Base-by-base conservation (phyloP, 2,888 invertebrate genomes). In the Limnephilus rhombicus region DNA sequence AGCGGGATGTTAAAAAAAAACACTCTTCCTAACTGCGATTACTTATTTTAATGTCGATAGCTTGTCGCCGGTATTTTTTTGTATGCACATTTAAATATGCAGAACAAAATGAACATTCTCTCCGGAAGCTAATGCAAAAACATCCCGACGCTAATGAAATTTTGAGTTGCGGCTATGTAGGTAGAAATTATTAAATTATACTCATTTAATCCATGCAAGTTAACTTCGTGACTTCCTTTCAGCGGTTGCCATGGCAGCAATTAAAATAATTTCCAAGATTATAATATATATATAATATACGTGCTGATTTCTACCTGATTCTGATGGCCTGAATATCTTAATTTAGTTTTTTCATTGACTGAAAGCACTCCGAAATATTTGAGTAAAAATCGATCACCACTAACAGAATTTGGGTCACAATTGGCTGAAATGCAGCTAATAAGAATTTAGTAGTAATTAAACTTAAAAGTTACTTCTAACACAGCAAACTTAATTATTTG, bases 171-270 rank as follows among this genome's bases (percentile, higher is more conserved):
- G 86, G 49, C 31, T 49, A 87, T 45, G 45, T 87, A 87, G 7
- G 37, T 68, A 7, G 68, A 68, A 68, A 68, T 68, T 68, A n/a
- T 68, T 45, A 87, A 87, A 87, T 45, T 37, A 83, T 37, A 34
- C 41, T 34, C 37, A 83, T 34, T 83, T 83, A 83, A 83, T 37
- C 83, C 41, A 83, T 83, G 83, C 83, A 83, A 83, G 83, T 83
- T 37, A 83, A 83, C 41, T 83, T 83, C 83, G 83, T 83, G 83
- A 83, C 83, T 83, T 83, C 83, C 83, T 87, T 45, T 87, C 86
- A 49, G 49, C 29, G 68, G 68, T n/a, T 68, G 68, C 68, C 9
- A n/a, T n/a, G 68, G 24, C 68, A 68, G 24, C 24, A 68, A 68
- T 68, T 68, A 68, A 68, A 24, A 68, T 34, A 82, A 82, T 34